Evolutionary conservation across 2,888 invertebrate genomes (phyloP), one percentile per base, ranked within the genome.

Genomic region (Meiosimyza platycephala): DNA sequence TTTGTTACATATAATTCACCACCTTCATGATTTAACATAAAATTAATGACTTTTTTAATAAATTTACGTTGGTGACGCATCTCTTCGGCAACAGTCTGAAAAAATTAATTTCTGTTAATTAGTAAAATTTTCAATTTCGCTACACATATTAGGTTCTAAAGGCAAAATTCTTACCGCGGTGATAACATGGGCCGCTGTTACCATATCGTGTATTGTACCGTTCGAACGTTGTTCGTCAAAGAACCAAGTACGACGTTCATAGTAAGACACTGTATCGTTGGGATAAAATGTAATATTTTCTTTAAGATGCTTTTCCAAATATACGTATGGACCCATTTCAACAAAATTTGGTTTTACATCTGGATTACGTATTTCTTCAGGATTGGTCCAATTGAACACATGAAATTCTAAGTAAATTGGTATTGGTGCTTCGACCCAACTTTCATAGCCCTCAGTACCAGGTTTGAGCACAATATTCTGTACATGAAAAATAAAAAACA

Each of bases 371-470:
- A 89, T 77, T 16, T 93, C 91, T 9, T 91, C 88, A 0, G 91
- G 88, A 85, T 96, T 95, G 0, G 93, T 93, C 89, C 95, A 93
- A 85, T 95, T 94, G 82, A 92, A 95, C 82, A 95, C 87, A 82
- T 90, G 90, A 76, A 93, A 89, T 78, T 93, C 91, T 66, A 95
- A 86, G 83, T 93, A 94, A 90, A 95, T 93, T 0, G 95, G 95
- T 75, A 95, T 91, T 0, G 95, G 95, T 0, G 94, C 93, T 81
- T 93, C 92, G 76, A 90, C 88, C 96, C 96, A 97, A 78, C 93
- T 90, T 0, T 89, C 85, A 84, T 90, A 96, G 47, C 91, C 92
- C 73, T 87, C 89, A 0, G 94, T 93, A 6, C 88, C 87, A 0
- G 89, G 87, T 22, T 91, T 87, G 51, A 95, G 83, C 12, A 88